phyloP scores from a whole-genome alignment of 2,888 invertebrate genomes.

The Sicus ferrugineus region DNA sequence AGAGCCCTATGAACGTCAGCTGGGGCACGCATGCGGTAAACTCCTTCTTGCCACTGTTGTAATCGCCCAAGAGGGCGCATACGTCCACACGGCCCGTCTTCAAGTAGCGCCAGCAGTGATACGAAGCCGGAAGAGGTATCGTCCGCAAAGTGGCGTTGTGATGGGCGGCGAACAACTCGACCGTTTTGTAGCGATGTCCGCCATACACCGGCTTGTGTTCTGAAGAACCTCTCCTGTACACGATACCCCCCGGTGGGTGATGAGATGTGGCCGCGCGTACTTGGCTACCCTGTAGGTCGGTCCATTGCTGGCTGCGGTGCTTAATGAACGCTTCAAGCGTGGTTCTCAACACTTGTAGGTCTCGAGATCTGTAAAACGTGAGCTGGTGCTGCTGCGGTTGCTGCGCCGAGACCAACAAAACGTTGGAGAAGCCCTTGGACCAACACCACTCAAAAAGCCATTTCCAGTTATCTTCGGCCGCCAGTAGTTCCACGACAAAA shows the following conservation, averaged over 20 bases:
- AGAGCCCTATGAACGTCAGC: background rate
- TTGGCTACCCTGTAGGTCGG: background rate
- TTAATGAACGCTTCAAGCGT: background rate
- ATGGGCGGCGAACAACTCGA: background rate
- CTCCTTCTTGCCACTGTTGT: background rate
- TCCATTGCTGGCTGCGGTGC: background rate
- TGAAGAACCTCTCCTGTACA: background rate
- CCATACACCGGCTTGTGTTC: background rate
- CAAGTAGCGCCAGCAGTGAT: background rate
- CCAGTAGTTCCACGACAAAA: background rate
- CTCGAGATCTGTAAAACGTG: no score
- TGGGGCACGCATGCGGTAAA: background rate
- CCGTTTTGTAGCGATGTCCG: background rate
- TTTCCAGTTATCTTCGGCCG: background rate
- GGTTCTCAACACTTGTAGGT: no score
- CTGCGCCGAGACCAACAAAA: background rate
- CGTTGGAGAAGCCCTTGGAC: background rate
- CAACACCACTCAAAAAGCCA: background rate
- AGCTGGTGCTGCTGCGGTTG: background rate
- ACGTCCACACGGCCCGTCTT: background rate
- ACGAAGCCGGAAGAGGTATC: background rate
- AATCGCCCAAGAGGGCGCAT: background rate
- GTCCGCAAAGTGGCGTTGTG: background rate
- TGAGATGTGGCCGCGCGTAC: background rate
- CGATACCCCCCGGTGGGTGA: background rate